These are phyloP conservation scores for Flexamia atlantica DNA, from an alignment of 2,888 invertebrate genomes.

Conservation along the genomic window DNA sequence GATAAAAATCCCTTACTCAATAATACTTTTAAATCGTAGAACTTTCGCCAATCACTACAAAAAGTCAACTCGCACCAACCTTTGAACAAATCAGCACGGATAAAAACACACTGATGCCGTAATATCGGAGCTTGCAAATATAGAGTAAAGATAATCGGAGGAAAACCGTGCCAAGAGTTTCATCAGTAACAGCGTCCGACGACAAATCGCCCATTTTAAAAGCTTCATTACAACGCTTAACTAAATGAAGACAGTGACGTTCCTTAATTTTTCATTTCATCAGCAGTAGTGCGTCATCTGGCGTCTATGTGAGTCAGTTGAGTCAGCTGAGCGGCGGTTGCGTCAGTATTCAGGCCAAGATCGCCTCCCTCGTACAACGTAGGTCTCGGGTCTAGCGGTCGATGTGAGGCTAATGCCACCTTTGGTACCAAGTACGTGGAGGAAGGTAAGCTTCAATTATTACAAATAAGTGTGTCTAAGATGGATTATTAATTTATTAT, in stretches of 20 bases:
- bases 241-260: conserved; percentile 8
- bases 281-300: neutral
- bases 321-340: conserved; percentile 5
- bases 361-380: neutral
- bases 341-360: conserved; percentile 26
- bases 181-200: neutral
- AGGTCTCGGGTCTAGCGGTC: no score
- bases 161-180: conserved; percentile 14
- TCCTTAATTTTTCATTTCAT: conserved; percentile 18
- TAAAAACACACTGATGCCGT: neutral
- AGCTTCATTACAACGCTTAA: neutral
- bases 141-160: neutral
- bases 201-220: conserved; percentile 1
- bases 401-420: no score
- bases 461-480: no score
- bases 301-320: neutral
- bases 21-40: neutral
- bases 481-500: no score
- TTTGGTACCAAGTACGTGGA: no score
- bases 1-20: neutral
- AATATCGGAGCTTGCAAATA: neutral
- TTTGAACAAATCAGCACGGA: neutral
- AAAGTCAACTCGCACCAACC: neutral
- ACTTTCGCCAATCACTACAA: neutral
- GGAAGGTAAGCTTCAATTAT: no score